Evolutionary conservation across 1,140 invertebrate genomes (phyloP).

Genomic region (Oscheius sp.): DNA sequence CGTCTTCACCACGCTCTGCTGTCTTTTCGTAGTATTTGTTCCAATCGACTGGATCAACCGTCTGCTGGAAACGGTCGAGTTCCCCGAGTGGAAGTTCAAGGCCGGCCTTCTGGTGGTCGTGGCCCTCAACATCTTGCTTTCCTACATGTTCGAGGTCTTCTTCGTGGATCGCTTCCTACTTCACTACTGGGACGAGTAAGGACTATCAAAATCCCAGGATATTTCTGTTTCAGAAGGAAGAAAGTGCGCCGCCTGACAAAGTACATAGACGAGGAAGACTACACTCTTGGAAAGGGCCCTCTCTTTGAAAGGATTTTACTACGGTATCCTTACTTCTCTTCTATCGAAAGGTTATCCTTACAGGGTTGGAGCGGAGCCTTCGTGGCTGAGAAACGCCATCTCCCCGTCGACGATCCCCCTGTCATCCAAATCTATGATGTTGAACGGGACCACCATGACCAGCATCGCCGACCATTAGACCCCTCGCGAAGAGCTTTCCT

Average conservation of each 20-base stretch:
- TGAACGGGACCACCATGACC: background rate
- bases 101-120: background rate
- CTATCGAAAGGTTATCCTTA: background rate
- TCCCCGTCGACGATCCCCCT: background rate
- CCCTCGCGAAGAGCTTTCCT: too few species aligned
- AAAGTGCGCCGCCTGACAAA: background rate
- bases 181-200: background rate
- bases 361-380: background rate
- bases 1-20: constrained; percentile 1
- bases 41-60: background rate
- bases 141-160: background rate
- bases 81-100: background rate
- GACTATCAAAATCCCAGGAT: background rate
- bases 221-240: background rate
- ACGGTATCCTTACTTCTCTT: background rate
- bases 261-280: background rate
- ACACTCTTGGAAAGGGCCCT: background rate
- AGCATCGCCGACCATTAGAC: background rate
- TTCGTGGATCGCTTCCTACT: background rate
- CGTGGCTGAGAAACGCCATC: background rate
- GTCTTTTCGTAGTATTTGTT: background rate
- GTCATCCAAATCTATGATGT: background rate
- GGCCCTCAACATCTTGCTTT: background rate
- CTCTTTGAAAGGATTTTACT: background rate
- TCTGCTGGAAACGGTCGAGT: background rate